A percentile compares a stretch with the other conserved stretches of the same genome.
These are phyloP conservation scores for Ceratina japonica DNA, from an alignment of 1,140 invertebrate species.

Conservation along the genomic window DNA sequence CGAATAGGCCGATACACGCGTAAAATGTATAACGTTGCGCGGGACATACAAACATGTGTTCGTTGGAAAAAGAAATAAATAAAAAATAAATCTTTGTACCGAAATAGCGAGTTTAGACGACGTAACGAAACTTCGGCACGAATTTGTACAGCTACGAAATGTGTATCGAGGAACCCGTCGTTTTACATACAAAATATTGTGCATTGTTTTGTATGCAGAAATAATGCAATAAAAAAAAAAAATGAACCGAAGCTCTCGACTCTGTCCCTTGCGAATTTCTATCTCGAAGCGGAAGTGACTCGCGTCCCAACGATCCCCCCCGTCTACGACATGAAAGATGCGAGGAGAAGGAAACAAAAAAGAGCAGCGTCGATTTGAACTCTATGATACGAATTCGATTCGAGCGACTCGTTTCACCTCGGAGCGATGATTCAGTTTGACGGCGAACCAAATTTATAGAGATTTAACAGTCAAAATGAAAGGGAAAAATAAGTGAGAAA, in stretches of 20 bases:
- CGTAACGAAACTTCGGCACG: constrained; percentile 16
- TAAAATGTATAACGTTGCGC: neutral
- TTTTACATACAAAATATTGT: constrained; percentile 47
- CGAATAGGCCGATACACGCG: neutral
- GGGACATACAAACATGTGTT: constrained; percentile 44
- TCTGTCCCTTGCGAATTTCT: neutral
- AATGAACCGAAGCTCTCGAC: neutral
- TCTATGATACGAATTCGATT: neutral
- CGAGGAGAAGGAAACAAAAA: constrained; percentile 12
- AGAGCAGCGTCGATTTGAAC: neutral
- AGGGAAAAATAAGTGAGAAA: neutral
- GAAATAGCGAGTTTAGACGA: constrained; percentile 34
- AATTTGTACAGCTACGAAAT: constrained; percentile 43
- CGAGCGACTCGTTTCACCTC: neutral
- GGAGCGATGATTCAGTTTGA: constrained; percentile 35
- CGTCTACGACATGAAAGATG: neutral
- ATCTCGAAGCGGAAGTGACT: no score
- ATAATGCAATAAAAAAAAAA: constrained; percentile 50
- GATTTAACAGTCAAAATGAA: constrained; percentile 7
- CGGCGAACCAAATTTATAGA: neutral
- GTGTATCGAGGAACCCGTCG: constrained; percentile 12
- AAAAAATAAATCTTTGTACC: constrained; percentile 40
- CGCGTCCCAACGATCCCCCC: no score
- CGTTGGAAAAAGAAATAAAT: constrained; percentile 17
- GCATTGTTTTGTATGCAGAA: constrained; percentile 56